A percentile compares a stretch with the other conserved stretches of the same genome.
Evolutionary conservation across 1,140 invertebrate species (phyloP).

Genomic region (Chymomyza costata): DNA sequence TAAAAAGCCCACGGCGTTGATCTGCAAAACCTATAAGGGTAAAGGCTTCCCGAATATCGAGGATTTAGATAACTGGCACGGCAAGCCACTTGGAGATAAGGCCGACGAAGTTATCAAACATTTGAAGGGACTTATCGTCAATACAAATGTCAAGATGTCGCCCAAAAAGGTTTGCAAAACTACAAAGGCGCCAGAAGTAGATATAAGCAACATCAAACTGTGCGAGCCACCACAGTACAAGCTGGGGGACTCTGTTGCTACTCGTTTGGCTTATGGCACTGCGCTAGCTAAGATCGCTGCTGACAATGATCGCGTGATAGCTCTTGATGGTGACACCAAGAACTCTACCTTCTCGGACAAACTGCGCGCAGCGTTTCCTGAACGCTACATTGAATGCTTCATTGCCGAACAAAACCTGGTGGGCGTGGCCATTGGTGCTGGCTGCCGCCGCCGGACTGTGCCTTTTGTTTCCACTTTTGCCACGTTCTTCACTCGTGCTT

Average conservation of each 20-base stretch:
- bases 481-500: slow-evolving; percentile 96
- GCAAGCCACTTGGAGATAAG: slow-evolving; percentile 93
- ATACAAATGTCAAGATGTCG: slow-evolving; percentile 77
- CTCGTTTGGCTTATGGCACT: slow-evolving; percentile 94
- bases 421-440: slow-evolving; percentile 95
- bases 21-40: slow-evolving; percentile 98
- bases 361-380: slow-evolving; percentile 85
- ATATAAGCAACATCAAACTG: slow-evolving; percentile 86
- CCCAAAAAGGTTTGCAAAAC: slow-evolving; percentile 82
- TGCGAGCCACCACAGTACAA: slow-evolving; percentile 92
- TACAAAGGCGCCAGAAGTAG: slow-evolving; percentile 83
- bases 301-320: slow-evolving; percentile 89
- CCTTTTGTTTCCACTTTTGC: slow-evolving; percentile 98
- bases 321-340: slow-evolving; percentile 97
- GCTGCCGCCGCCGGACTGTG: slow-evolving; percentile 91
- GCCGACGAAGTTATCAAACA: slow-evolving; percentile 85
- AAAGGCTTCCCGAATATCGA: slow-evolving; percentile 92
- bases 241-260: slow-evolving; percentile 88
- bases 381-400: slow-evolving; percentile 96
- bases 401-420: slow-evolving; percentile 99
- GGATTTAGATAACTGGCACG: slow-evolving; percentile 97
- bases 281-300: slow-evolving; percentile 93
- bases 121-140: slow-evolving; percentile 82
- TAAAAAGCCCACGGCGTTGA: slow-evolving; percentile 92
- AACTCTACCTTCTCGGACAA: slow-evolving; percentile 98